A percentile compares a stretch with the other conserved stretches of the same genome.
Evolutionary conservation across 2,888 invertebrate genomes (phyloP).

Genomic region (Xylophagus ater): DNA sequence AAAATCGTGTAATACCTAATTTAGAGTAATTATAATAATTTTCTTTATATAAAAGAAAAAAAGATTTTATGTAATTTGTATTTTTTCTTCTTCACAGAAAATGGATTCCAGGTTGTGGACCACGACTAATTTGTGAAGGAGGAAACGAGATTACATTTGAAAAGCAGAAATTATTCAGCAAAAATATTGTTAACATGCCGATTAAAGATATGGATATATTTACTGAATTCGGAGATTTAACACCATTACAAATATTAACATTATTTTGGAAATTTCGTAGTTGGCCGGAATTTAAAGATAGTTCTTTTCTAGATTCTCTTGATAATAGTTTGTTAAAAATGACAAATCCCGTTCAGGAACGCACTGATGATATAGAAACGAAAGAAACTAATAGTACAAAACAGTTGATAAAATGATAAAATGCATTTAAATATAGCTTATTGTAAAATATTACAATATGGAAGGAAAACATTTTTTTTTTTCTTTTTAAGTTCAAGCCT

Average conservation of each 20-base stretch:
- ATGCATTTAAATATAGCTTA: too few relatives aligned
- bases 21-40: conserved; percentile 49
- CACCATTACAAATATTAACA: conserved; percentile 49
- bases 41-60: not conserved
- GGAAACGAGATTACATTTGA: too few relatives aligned
- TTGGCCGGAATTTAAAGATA: conserved; percentile 55
- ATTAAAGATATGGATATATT: conserved; percentile 48
- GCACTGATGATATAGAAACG: too few relatives aligned
- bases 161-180: too few relatives aligned
- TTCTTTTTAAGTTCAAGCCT: too few relatives aligned
- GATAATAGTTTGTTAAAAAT: conserved; percentile 48
- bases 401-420: too few relatives aligned
- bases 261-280: conserved; percentile 48
- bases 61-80: conserved; percentile 3
- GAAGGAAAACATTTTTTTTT: too few relatives aligned
- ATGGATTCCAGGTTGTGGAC: conserved; percentile 64
- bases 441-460: too few relatives aligned
- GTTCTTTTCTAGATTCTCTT: conserved; percentile 52
- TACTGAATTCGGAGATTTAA: conserved; percentile 59
- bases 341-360: conserved; percentile 35
- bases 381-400: too few relatives aligned
- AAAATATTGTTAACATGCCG: too few relatives aligned
- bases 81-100: conserved; percentile 39
- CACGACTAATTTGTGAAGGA: conserved; percentile 52
- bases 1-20: conserved; percentile 53